Evolutionary conservation across 2,113 vertebrate genomes (phyloP).

Genomic region (Pachypanchax playfairii): DNA sequence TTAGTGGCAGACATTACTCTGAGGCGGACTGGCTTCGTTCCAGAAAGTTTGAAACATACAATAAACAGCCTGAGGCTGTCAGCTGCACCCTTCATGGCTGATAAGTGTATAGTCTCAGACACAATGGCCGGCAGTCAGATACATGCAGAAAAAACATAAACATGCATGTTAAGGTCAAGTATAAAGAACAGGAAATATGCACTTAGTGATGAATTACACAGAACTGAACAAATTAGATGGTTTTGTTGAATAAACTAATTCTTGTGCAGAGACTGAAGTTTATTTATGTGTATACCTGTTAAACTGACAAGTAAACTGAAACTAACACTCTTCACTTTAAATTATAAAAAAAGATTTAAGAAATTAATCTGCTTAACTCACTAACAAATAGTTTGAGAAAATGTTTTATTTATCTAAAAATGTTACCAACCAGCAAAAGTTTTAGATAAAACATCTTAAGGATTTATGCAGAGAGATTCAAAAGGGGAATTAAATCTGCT

Average conservation of each 20-base stretch:
- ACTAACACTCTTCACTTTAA: too few relatives aligned
- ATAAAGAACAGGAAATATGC: conserved; percentile 43
- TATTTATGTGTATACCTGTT: neutral
- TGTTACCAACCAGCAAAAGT: too few relatives aligned
- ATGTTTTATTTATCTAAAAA: too few relatives aligned
- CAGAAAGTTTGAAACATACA: conserved; percentile 53
- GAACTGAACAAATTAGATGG: neutral
- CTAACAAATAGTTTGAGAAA: too few relatives aligned
- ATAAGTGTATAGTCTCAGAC: conserved; percentile 51
- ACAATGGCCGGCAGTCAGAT: conserved; percentile 68
- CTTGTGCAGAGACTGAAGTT: neutral
- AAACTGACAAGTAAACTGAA: too few relatives aligned
- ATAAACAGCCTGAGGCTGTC: conserved; percentile 44
- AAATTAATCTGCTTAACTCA: too few relatives aligned
- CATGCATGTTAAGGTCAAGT: conserved; percentile 54
- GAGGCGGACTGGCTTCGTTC: conserved; percentile 34
- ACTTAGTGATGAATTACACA: conserved; percentile 6
- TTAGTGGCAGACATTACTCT: conserved; percentile 46
- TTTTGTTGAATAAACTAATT: neutral
- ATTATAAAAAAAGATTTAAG: too few relatives aligned
- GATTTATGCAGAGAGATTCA: too few relatives aligned
- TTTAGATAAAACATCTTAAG: too few relatives aligned
- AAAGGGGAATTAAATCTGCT: too few relatives aligned
- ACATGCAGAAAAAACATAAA: conserved; percentile 39
- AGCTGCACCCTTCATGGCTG: conserved; percentile 30